These are phyloP conservation scores for Pelecanus crispus DNA, from an alignment of 2,113 vertebrate species.

Conservation along the genomic window DNA sequence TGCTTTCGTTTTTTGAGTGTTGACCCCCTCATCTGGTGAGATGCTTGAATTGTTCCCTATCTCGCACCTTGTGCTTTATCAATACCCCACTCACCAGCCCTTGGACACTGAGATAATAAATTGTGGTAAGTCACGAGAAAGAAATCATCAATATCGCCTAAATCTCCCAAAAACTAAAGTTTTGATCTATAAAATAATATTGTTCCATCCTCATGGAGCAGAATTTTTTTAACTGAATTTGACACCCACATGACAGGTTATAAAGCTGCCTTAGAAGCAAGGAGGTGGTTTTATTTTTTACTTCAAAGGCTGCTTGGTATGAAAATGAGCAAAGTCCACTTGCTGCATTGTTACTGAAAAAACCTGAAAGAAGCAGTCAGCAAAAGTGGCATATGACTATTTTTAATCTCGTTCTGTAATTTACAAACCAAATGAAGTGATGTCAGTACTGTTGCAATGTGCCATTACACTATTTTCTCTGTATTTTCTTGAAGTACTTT, in stretches of 20 bases:
- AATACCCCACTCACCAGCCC: background rate
- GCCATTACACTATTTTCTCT: background rate
- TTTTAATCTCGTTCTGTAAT: background rate
- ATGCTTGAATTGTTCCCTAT: background rate
- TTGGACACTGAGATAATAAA: background rate
- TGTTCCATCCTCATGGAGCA: background rate
- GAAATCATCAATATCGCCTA: background rate
- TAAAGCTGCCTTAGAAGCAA: background rate
- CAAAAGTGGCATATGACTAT: background rate
- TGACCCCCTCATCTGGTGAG: background rate
- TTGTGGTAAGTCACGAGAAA: background rate
- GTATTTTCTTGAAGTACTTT: slow-evolving; percentile 7
- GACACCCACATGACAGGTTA: background rate
- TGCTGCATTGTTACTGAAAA: background rate
- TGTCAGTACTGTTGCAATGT: background rate
- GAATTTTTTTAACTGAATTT: background rate
- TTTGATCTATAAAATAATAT: background rate
- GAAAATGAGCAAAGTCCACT: background rate
- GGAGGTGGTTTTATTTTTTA: background rate
- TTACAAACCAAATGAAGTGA: background rate
- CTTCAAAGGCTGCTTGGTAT: background rate
- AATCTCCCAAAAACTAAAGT: background rate
- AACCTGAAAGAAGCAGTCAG: background rate
- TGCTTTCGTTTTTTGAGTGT: background rate
- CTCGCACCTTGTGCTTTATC: background rate